phyloP scores from a whole-genome alignment of 2,113 vertebrate species.

The Pardalotus punctatus region DNA sequence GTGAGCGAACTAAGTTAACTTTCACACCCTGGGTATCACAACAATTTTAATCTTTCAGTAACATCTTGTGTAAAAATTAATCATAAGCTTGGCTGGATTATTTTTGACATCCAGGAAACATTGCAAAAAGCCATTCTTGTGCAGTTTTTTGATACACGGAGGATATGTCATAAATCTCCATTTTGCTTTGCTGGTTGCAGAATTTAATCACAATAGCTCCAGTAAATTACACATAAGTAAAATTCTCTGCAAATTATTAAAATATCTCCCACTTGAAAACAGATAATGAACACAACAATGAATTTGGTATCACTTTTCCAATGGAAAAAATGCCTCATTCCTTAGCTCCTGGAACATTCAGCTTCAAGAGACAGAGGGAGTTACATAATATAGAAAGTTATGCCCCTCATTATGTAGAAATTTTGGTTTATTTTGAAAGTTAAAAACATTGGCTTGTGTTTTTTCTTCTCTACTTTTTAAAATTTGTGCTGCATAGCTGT shows the following conservation, averaged over 20 bases:
- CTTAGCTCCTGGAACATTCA: neutral
- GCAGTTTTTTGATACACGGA: neutral
- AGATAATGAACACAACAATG: neutral
- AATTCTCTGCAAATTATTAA: neutral
- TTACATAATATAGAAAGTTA: neutral
- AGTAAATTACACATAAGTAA: neutral
- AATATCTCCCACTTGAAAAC: neutral
- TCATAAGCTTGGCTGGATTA: constrained; percentile 17
- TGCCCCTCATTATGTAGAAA: neutral
- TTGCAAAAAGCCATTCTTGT: neutral
- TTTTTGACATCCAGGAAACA: constrained; percentile 15
- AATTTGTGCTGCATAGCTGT: neutral
- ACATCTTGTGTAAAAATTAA: constrained; percentile 36
- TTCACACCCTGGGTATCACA: constrained; percentile 28
- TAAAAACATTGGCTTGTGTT: neutral
- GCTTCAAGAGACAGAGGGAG: neutral
- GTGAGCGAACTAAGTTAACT: constrained; percentile 45
- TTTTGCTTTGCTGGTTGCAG: neutral
- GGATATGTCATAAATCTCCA: neutral
- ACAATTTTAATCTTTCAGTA: constrained; percentile 47
- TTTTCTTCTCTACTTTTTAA: neutral
- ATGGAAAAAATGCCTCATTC: neutral
- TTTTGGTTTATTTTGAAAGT: neutral
- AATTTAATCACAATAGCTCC: neutral
- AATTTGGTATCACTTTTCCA: neutral